phyloP scores from a whole-genome alignment of 2,113 vertebrate species.

The Azemiops feae region DNA sequence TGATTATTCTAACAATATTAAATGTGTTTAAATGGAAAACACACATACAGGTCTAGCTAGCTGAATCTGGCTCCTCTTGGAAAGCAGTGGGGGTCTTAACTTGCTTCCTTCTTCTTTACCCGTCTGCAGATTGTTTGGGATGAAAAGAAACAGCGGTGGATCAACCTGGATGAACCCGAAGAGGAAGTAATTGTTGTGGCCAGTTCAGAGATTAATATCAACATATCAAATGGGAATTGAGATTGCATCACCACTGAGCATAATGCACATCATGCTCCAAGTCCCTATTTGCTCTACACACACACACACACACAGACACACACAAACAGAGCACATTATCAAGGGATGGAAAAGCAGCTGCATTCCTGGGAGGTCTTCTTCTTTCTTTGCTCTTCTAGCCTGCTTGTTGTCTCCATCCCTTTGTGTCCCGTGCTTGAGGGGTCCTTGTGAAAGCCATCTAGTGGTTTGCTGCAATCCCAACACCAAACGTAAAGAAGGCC shows the following conservation, averaged over 20 bases:
- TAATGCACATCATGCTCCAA: neutral
- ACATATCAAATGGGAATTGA: no score
- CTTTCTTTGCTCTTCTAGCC: neutral
- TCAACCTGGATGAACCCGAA: slow-evolving; percentile 92
- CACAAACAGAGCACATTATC: neutral
- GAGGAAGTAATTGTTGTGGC: slow-evolving; percentile 80
- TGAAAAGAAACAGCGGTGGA: slow-evolving; percentile 88
- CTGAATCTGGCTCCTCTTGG: neutral
- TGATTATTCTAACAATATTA: neutral
- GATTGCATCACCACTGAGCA: neutral
- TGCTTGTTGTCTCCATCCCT: neutral
- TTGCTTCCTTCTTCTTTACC: neutral
- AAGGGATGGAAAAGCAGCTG: neutral
- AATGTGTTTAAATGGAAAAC: neutral
- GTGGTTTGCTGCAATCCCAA: neutral
- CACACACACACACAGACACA: no score
- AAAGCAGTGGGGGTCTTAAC: neutral
- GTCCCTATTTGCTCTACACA: neutral
- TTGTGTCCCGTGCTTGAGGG: neutral
- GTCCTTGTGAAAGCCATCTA: neutral
- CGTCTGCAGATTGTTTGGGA: slow-evolving; percentile 93
- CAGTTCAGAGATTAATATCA: no score
- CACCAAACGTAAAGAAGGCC: neutral
- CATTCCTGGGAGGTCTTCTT: neutral
- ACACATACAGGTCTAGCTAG: neutral